Conservation (phyloP, 2,888 invertebrate genomes). For the Endomychus coccineus region DNA sequence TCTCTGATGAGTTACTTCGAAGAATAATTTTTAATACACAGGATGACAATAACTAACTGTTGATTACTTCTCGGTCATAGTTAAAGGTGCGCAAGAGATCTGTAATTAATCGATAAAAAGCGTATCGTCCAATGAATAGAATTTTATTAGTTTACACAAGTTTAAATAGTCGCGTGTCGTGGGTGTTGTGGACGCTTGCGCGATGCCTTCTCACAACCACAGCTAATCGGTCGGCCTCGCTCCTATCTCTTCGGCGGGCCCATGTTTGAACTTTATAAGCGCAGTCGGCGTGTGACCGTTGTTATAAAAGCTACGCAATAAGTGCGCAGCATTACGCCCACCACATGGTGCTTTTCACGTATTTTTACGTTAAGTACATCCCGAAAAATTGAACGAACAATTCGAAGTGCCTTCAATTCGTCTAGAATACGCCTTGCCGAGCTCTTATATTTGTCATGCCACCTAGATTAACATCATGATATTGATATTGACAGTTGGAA, state of each 20-base stretch:
- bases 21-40: no score
- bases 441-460: no score
- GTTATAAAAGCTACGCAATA: slow-evolving; percentile 34
- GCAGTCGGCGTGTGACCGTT: slow-evolving; percentile 40
- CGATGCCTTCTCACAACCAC: slow-evolving; percentile 20
- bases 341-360: slow-evolving; percentile 30
- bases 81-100: no score
- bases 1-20: no score
- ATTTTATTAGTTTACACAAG: slow-evolving; percentile 10
- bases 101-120: no score
- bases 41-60: no score
- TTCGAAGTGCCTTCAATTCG: neutral
- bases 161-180: slow-evolving; percentile 36
- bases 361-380: slow-evolving; percentile 8
- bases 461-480: no score
- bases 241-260: slow-evolving; percentile 10
- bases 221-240: slow-evolving; percentile 13
- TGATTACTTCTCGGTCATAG: no score
- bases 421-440: no score
- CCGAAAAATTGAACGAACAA: neutral
- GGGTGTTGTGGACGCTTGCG: slow-evolving; percentile 39
- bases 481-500: no score
- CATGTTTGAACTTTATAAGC: slow-evolving; percentile 17
- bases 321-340: slow-evolving; percentile 31
- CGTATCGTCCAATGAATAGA: slow-evolving; percentile 9